Conservation (phyloP, 2,797 vertebrate species). For the Tangara arthus region DNA sequence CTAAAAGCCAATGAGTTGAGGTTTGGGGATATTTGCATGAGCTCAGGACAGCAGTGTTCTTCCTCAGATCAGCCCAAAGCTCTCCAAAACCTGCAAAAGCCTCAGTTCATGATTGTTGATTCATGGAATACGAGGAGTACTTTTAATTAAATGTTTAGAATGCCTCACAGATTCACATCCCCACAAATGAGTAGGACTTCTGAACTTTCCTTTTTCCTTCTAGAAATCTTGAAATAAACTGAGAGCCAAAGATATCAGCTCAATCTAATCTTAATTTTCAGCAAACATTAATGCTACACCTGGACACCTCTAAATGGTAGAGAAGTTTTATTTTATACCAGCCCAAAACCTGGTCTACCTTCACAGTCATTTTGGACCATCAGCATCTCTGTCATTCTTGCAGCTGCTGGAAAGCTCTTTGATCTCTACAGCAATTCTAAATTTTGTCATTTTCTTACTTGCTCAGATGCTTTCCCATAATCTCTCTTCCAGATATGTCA, state of each 20-base stretch:
- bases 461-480: not conserved
- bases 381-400: not conserved
- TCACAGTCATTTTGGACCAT: not conserved
- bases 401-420: not conserved
- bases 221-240: not conserved
- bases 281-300: fast-evolving
- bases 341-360: not conserved
- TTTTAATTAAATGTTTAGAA: not conserved
- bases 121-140: not conserved
- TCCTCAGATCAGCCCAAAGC: not conserved
- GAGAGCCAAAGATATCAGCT: not conserved
- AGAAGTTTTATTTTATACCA: not conserved
- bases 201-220: not conserved
- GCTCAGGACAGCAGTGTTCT: not conserved
- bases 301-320: not conserved
- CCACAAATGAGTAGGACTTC: not conserved
- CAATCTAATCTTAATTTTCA: not conserved
- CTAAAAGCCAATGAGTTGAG: not conserved
- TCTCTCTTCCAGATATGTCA: not conserved
- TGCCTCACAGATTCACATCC: not conserved
- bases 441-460: not conserved
- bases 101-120: not conserved
- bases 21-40: not conserved
- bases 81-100: not conserved
- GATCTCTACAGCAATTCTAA: not conserved